Base-by-base conservation (phyloP, 2,888 invertebrate species). In the Synergus umbraculus region DNA sequence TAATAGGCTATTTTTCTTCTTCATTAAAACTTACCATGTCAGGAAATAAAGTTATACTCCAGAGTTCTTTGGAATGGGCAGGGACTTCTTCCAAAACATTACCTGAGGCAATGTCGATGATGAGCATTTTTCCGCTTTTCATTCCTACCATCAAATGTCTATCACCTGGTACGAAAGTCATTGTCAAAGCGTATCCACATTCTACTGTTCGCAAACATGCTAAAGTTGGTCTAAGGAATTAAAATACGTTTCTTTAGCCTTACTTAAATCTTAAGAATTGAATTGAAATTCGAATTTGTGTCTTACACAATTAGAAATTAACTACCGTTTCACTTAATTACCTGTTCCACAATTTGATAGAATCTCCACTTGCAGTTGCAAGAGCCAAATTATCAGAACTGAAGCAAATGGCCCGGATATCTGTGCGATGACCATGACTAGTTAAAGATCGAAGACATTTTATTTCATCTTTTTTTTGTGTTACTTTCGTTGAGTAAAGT, bases 301-400 rank as follows among this genome's bases (percentile, higher is more conserved):
- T 3, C 3, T 29, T 29, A 29, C 3, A 3, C 3, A 29, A 29
- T 29, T 29, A 29, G 29, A 29, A 29, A 29, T 29, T 29, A 29
- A 29, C 29, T 29, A 29, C 29, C 3, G 29, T 29, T 29, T 29
- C 29, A 29, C 29, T 18, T 43, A 85, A 86, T 84, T 88, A 96
- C 95, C 97, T 95, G 92, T 98, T 98, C 99, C 99, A 99, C 76
- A 99, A 93, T 93, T 99, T 99, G 54, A 98, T 93, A 9, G 96
- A 95, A 86, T 98, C 98, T 0, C 95, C 96, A 84, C 98, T 96
- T 0, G 96, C 98, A 0, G 98, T 97, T 1, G 97, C 94, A 80
- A 99, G 94, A 1, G 97, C 97, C 81, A 97, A 93, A 89, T 97
- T 97, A 92, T 99, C 98, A 1, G 97, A 97, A 90, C 98, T 98